Conservation (phyloP, 2,797 vertebrate species). For the Anniella stebbinsi region DNA sequence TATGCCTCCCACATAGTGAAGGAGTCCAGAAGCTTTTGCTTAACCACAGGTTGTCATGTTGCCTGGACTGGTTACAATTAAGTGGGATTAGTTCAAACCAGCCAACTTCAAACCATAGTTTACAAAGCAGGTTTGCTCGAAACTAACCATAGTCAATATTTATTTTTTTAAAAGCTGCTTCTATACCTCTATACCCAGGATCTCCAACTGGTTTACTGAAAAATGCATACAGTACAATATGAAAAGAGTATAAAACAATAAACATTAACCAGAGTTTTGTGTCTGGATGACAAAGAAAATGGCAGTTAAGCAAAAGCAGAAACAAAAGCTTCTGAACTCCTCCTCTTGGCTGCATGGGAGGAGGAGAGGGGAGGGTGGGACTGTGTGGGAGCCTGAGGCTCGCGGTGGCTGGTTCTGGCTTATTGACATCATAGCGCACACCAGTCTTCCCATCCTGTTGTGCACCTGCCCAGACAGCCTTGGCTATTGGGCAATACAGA, state of each 20-base stretch:
- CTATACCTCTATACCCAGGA: no score
- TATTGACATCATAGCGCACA: no score
- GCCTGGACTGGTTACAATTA: not conserved
- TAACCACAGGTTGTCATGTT: not conserved
- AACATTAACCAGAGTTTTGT: not conserved
- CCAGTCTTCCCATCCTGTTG: not conserved
- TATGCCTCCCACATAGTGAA: not conserved
- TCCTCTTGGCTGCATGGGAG: not conserved
- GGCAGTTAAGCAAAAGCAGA: not conserved
- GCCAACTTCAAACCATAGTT: not conserved
- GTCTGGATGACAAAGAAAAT: not conserved
- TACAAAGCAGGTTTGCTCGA: not conserved
- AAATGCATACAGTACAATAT: no score
- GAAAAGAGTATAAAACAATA: no score
- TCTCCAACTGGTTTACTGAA: no score
- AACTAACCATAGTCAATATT: not conserved
- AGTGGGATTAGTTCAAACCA: not conserved
- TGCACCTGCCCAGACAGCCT: no score
- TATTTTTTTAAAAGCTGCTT: no score
- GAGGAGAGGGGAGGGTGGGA: not conserved
- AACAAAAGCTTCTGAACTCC: not conserved
- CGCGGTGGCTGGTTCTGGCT: no score
- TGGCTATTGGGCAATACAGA: no score
- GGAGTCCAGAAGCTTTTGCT: not conserved
- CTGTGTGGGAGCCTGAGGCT: no score